A percentile compares a stretch with the other conserved stretches of the same genome.
Conservation (phyloP, 2,888 invertebrate species). For the Incurvaria masculella region DNA sequence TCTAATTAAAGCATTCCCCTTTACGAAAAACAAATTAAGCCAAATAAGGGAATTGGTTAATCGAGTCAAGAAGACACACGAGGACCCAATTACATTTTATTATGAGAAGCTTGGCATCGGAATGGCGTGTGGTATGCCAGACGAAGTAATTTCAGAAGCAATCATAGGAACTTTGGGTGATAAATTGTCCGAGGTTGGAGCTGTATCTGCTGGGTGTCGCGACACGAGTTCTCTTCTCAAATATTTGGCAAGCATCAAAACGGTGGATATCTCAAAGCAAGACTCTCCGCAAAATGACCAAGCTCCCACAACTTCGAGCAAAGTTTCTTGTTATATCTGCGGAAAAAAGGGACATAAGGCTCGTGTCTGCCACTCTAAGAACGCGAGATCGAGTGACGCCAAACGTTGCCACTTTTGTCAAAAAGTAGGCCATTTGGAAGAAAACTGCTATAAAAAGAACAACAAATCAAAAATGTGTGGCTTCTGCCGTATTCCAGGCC, state of each 20-base stretch:
- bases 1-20: constrained; percentile 11
- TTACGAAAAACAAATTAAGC: constrained; percentile 10
- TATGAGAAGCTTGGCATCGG: constrained; percentile 13
- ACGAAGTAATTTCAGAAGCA: constrained; percentile 6
- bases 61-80: constrained; percentile 5
- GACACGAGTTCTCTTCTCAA: background rate
- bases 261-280: too few relatives aligned
- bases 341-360: constrained; percentile 10
- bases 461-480: constrained; percentile 3
- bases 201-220: constrained; percentile 7
- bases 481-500: constrained; percentile 7
- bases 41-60: constrained; percentile 12
- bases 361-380: background rate
- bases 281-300: too few relatives aligned
- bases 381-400: background rate
- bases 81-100: constrained; percentile 13
- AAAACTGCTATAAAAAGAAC: constrained; percentile 7
- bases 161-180: constrained; percentile 7
- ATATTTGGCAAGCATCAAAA: background rate
- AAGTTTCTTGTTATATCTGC: constrained; percentile 9
- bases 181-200: constrained; percentile 6
- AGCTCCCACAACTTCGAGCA: too few relatives aligned
- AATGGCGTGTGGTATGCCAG: constrained; percentile 10
- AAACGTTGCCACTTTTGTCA: background rate
- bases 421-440: constrained; percentile 6